Evolutionary conservation across 2,113 vertebrate genomes (phyloP).

Genomic region (Peucedramus taeniatus): DNA sequence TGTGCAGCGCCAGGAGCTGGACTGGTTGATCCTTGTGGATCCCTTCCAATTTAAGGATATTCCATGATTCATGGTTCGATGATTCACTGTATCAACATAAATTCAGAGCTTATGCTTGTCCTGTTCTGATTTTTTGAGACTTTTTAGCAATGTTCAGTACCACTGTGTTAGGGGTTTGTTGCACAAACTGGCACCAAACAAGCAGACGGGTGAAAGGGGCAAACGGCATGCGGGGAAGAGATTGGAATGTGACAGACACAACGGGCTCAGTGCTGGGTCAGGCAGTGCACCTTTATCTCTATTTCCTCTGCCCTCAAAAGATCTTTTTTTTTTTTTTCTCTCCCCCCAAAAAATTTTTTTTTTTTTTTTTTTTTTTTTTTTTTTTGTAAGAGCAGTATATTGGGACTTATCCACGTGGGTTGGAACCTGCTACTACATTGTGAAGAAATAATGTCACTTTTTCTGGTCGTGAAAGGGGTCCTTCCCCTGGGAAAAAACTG

Average conservation of each 20-base stretch:
- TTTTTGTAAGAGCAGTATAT: accelerated
- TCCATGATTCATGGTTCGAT: neutral
- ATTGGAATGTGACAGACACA: accelerated
- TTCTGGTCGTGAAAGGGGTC: neutral
- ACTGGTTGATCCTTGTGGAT: neutral
- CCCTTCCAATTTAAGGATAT: neutral
- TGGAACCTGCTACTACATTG: neutral
- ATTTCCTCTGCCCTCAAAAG: neutral
- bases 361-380: neutral
- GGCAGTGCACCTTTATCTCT: neutral
- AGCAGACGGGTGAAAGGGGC: neutral
- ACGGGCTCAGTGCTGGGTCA: too few relatives aligned
- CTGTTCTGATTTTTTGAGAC: neutral
- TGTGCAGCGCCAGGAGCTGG: neutral
- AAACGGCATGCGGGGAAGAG: accelerated
- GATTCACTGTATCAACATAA: neutral
- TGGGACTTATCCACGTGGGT: neutral
- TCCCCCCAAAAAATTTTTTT: neutral
- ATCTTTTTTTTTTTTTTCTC: neutral
- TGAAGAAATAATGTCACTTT: accelerated
- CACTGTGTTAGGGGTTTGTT: accelerated
- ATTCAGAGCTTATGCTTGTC: neutral
- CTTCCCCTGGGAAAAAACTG: neutral
- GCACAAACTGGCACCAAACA: neutral
- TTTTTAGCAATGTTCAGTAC: neutral